These are phyloP conservation scores for Hyposmocoma kahamanoa DNA, from an alignment of 1,140 invertebrate genomes.

Conservation along the genomic window DNA sequence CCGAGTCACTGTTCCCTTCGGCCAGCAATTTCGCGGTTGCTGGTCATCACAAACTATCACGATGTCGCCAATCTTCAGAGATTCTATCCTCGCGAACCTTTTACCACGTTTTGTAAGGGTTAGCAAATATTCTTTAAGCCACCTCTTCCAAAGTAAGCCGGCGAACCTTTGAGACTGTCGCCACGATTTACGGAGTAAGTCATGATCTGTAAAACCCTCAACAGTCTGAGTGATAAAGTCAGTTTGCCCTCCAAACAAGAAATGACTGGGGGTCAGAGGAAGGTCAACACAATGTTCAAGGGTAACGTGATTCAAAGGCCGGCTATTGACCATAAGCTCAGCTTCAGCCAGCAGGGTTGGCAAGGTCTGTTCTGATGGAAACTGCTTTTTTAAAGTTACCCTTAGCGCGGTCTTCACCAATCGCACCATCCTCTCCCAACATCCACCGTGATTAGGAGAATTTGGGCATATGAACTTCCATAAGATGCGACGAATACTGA, in stretches of 20 bases:
- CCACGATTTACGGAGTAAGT: neutral
- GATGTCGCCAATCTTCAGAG: neutral
- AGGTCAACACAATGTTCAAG: neutral
- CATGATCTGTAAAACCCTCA: neutral
- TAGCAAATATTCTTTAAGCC: neutral
- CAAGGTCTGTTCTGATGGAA: no score
- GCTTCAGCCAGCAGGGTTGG: no score
- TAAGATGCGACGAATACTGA: no score
- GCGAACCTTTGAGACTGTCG: neutral
- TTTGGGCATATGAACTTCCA: no score
- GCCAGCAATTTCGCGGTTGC: neutral
- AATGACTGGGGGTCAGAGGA: neutral
- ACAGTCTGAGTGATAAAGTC: neutral
- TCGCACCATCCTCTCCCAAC: no score
- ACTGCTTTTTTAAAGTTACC: no score
- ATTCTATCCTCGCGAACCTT: neutral
- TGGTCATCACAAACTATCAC: neutral
- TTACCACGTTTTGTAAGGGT: neutral
- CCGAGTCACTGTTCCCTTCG: neutral
- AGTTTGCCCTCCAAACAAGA: neutral
- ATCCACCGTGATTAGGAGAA: no score
- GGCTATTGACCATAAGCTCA: no score
- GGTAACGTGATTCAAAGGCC: neutral
- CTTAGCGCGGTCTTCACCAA: no score
- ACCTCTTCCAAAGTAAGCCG: neutral